A percentile compares a stretch with the other conserved stretches of the same genome.
These are phyloP conservation scores for Isoperla grammatica DNA, from an alignment of 2,888 invertebrate genomes.

Conservation along the genomic window DNA sequence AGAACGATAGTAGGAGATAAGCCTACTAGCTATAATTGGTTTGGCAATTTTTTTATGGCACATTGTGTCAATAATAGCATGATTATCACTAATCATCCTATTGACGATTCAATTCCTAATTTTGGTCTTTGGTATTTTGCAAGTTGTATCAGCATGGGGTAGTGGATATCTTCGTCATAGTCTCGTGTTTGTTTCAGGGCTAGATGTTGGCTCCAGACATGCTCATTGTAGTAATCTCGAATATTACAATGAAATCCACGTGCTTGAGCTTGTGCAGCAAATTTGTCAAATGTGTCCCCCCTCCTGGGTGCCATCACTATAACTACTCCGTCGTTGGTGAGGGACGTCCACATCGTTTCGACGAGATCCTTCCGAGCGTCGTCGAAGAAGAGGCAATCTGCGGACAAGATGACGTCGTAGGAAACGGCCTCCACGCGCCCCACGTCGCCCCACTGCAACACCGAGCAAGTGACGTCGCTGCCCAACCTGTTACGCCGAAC, in stretches of 20 bases:
- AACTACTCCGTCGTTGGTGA: slow-evolving; percentile 57
- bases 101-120: background rate
- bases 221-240: slow-evolving; percentile 55
- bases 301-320: slow-evolving; percentile 72
- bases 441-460: slow-evolving; percentile 50
- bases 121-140: slow-evolving; percentile 42
- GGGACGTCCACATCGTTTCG: slow-evolving; percentile 58
- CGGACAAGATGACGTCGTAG: slow-evolving; percentile 68
- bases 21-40: background rate
- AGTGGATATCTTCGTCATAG: slow-evolving; percentile 66
- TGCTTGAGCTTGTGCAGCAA: slow-evolving; percentile 55
- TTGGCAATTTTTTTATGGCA: background rate
- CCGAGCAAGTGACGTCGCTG: slow-evolving; percentile 40
- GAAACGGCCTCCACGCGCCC: slow-evolving; percentile 27
- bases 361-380: slow-evolving; percentile 62
- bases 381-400: slow-evolving; percentile 76
- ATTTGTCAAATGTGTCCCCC: slow-evolving; percentile 63
- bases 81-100: slow-evolving; percentile 1
- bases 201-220: slow-evolving; percentile 63
- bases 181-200: slow-evolving; percentile 53
- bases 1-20: background rate
- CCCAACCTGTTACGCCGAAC: slow-evolving; percentile 57
- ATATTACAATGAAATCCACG: slow-evolving; percentile 55
- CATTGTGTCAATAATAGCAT: background rate
- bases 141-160: slow-evolving; percentile 61